These are phyloP conservation scores for Ips nitidus DNA, from an alignment of 1,140 invertebrate species.

Conservation along the genomic window DNA sequence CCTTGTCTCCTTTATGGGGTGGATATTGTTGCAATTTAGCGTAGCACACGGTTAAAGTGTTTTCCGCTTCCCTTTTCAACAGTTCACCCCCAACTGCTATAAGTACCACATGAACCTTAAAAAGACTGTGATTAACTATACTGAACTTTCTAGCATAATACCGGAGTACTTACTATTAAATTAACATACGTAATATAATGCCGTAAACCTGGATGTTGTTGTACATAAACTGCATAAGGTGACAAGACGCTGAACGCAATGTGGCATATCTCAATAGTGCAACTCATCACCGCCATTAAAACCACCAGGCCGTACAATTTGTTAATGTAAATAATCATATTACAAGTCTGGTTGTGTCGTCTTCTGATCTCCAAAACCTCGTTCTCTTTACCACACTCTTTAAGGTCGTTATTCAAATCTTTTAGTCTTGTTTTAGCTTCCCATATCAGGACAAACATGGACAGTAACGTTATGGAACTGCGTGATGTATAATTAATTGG, in stretches of 20 bases:
- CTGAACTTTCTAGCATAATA: neutral
- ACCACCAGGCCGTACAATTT: neutral
- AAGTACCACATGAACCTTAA: conserved; percentile 4
- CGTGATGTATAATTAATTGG: no score
- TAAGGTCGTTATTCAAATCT: neutral
- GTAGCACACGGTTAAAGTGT: conserved; percentile 9
- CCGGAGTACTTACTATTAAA: conserved; percentile 1
- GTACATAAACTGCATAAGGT: neutral
- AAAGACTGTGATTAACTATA: neutral
- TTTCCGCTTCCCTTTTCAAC: conserved; percentile 5
- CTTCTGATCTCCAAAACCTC: neutral
- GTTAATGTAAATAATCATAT: neutral
- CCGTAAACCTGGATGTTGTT: neutral
- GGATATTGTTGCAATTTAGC: conserved; percentile 3
- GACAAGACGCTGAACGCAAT: neutral
- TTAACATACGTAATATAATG: neutral
- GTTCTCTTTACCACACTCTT: neutral
- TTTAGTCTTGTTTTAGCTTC: neutral
- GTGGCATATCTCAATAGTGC: neutral
- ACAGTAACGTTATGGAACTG: neutral
- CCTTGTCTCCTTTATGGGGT: neutral
- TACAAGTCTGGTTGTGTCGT: neutral
- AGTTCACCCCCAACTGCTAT: conserved; percentile 8
- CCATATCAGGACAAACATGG: neutral
- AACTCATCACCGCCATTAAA: neutral